Base-by-base conservation (phyloP, 2,888 invertebrate species). In the Eristalis pertinax region DNA sequence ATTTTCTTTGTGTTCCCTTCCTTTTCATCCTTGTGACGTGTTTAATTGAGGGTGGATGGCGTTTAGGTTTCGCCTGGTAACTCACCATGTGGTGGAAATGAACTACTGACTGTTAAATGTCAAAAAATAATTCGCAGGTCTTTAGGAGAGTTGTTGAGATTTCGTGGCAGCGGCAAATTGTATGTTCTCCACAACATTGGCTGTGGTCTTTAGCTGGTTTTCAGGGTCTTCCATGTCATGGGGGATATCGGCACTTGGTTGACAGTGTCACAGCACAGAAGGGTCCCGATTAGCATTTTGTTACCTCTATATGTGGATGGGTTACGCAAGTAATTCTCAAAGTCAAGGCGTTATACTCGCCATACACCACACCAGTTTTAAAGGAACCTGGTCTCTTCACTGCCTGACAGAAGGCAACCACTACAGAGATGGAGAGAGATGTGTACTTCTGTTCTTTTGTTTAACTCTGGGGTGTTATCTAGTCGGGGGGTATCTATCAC, bases 11-110 rank as follows among this genome's bases (percentile, higher is more conserved):
- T 64, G n/a, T 50, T 50, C 19, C 19, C n/a, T 63, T 60, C 50
- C 69, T 81, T 41, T 35, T 56, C 35, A 58, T 83, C 64, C 67
- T 67, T 75, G 75, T 81, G 79, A 73, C 79, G 75, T 84, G 10
- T 73, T 75, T 69, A 63, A 64, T 56, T 69, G 56, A 58, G 72
- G 69, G 83, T 83, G 60, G 63, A 43, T 50, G 78, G 58, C 63
- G 68, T 4, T 43, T 15, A 69, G 32, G 32, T 60, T 29, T 29
- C 60, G 41, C 15, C 22, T 29, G 8, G 43, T 58, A 72, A 72
- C 73, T 80, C 80, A 84, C 84, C 87, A 87, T 79, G 76, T 84
- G 87, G 87, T 87, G 35, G 50, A 63, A 70, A 79, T 43, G 63
- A 80, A 82, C 58, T 38, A 19, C 68, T 67, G 76, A 84, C 41